Conservation (phyloP, 2,113 vertebrate genomes). For the Scolopax mira region DNA sequence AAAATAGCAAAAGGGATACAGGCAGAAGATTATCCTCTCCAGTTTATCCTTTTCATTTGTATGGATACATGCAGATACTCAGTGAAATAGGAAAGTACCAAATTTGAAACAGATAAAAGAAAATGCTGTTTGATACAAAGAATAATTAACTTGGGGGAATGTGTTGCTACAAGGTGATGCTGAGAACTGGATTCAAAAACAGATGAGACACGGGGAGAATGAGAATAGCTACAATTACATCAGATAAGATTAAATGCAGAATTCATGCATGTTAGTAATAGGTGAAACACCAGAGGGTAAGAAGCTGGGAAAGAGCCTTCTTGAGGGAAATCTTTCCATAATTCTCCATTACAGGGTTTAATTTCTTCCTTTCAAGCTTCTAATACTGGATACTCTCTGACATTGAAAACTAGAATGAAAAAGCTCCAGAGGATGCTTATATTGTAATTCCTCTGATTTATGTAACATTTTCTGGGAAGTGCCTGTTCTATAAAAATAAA, state of each 20-base stretch:
- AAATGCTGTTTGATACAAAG: neutral
- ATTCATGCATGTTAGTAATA: neutral
- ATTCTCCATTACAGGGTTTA: neutral
- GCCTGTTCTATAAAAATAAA: neutral
- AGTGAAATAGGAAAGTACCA: neutral
- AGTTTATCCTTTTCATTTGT: neutral
- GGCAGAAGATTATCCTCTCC: neutral
- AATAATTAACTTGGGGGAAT: neutral
- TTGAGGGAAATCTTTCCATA: neutral
- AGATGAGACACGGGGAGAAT: neutral
- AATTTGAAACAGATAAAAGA: neutral
- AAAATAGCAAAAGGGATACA: neutral
- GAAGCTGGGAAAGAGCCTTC: neutral
- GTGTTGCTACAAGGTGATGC: neutral
- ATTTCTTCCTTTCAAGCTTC: constrained; percentile 1
- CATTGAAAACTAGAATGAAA: neutral
- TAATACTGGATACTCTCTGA: neutral
- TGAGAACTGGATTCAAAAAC: neutral
- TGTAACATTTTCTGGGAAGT: neutral
- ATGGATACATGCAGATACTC: neutral
- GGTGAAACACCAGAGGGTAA: neutral
- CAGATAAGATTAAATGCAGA: neutral
- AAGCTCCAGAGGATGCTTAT: neutral
- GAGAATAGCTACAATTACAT: neutral
- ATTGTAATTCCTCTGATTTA: constrained; percentile 24